Evolutionary conservation across 2,888 invertebrate species (phyloP).

Genomic region (Alentia gelatinosa): DNA sequence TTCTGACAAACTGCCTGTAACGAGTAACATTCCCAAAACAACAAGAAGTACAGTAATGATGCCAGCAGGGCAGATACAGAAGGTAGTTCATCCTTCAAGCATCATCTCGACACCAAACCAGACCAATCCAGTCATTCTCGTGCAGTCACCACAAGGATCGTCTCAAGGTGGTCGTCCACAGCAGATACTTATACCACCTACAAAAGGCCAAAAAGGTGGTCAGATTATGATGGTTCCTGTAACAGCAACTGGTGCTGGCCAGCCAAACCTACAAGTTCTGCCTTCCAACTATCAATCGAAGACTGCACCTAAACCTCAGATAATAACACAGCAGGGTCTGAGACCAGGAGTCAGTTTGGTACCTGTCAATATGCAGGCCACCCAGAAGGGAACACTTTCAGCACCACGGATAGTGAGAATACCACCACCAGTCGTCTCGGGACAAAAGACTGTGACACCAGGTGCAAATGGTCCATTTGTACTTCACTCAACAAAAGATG

Average conservation of each 20-base stretch:
- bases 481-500: neutral
- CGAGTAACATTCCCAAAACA: neutral
- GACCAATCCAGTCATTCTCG: neutral
- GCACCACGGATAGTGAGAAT: neutral
- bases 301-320: neutral
- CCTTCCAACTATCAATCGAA: neutral
- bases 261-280: neutral
- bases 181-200: neutral
- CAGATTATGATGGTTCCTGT: constrained; percentile 33
- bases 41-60: neutral
- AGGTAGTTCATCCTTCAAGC: neutral
- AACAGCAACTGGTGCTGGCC: neutral
- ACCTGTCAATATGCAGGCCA: neutral
- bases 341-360: neutral
- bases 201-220: constrained; percentile 7
- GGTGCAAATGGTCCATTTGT: neutral
- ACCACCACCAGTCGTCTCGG: neutral
- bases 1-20: neutral
- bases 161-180: neutral
- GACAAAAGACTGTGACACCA: neutral
- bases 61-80: neutral
- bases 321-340: neutral
- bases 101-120: neutral
- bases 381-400: neutral
- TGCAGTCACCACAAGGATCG: neutral